Evolutionary conservation across 2,113 vertebrate species (phyloP), one percentile per base, ranked within the genome.

Genomic region (Pluvianellus socialis): DNA sequence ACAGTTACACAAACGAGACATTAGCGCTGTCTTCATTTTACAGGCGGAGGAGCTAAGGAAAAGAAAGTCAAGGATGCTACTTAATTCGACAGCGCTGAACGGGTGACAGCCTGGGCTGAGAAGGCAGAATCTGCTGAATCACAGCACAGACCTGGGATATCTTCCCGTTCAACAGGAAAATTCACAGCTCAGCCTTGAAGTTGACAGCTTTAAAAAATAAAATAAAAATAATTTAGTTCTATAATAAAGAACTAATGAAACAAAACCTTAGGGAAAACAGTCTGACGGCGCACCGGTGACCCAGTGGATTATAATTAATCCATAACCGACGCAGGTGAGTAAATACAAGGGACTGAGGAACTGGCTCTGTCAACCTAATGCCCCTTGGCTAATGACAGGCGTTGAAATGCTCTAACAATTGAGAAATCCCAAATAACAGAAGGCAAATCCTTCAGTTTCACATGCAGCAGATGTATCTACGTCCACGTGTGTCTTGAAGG

Each of bases 101-200:
- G 83, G 84, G 91, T 83, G 93, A 86, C 94, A 97, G 95, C 91
- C 88, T 10, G 19, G 66, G 75, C 88, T 80, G 91, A 80, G 90
- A 86, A 56, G 4, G 17, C 79, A 93, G 83, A 93, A 95, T 91
- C 45, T 96, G 96, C 95, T 96, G 95, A 94, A 96, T 92, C 95
- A 97, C 35, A 3, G 91, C 93, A 76, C 91, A 85, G 62, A 83
- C 74, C 62, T 44, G 53, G 63, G 73, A 50, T 77, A 80, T 55
- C 59, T 90, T 70, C 89, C 65, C 75, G 42, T 44, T 94, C 55
- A 86, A 62, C 38, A 75, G 50, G 27, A 75, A 73, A 94, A 88
- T 38, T 86, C 87, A 59, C 1, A 59, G 71, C 81, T 92, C 74
- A 73, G n/a, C 58, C 80, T 82, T 38, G 26, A 83, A 88, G 74